phyloP scores from a whole-genome alignment of 2,888 invertebrate species.

The Agriotes lineatus region DNA sequence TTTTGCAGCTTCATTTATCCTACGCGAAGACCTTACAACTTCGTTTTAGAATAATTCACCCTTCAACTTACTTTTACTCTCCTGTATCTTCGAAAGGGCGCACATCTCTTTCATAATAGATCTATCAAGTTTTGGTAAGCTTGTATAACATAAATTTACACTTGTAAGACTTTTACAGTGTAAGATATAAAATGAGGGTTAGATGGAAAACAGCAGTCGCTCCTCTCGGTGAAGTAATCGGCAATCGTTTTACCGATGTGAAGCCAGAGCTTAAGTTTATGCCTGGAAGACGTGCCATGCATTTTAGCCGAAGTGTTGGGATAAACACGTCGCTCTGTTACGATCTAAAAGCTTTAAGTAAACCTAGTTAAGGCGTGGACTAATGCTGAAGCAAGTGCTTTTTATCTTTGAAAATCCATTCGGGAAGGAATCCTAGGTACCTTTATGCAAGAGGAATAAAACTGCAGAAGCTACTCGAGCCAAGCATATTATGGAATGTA shows the following conservation, averaged over 20 bases:
- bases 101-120: too few relatives aligned
- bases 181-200: neutral
- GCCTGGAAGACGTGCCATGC: constrained; percentile 52
- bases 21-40: constrained; percentile 26
- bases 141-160: neutral
- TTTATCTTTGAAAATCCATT: constrained; percentile 1
- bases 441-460: too few relatives aligned
- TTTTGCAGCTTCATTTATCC: constrained; percentile 49
- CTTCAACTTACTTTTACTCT: neutral
- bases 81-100: neutral
- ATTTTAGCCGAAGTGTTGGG: constrained; percentile 43
- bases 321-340: constrained; percentile 47
- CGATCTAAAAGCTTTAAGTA: constrained; percentile 53
- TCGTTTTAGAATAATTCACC: constrained; percentile 28
- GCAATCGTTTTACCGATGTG: constrained; percentile 51
- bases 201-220: constrained; percentile 8
- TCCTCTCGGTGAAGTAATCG: constrained; percentile 46
- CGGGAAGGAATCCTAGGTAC: too few relatives aligned
- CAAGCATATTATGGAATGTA: too few relatives aligned
- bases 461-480: too few relatives aligned
- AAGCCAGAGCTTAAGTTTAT: constrained; percentile 52
- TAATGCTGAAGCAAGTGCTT: constrained; percentile 20
- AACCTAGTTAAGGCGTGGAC: constrained; percentile 51
- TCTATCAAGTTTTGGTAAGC: neutral
- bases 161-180: neutral